Evolutionary conservation across 2,113 vertebrate genomes (phyloP).

Genomic region (Xiphophorus couchianus): DNA sequence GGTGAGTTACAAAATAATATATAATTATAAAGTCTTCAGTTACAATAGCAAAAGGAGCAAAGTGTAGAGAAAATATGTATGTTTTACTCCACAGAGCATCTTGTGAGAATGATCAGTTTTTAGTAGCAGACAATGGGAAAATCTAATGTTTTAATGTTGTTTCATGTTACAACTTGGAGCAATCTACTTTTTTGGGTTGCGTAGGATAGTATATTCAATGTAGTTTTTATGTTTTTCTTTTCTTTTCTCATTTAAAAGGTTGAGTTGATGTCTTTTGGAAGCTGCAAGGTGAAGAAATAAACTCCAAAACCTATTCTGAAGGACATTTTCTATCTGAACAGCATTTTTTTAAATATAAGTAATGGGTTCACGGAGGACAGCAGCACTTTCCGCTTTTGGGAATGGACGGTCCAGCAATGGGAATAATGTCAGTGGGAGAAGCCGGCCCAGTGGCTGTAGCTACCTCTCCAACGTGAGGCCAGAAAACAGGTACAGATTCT

Average conservation of each 20-base stretch:
- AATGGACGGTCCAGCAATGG: conserved; percentile 71
- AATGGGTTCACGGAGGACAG: conserved; percentile 86
- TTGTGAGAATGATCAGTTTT: background rate
- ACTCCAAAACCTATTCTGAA: conserved; percentile 2
- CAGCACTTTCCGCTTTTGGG: conserved; percentile 63
- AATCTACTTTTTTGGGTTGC: background rate
- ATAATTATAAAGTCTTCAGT: background rate
- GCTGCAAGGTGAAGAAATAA: background rate
- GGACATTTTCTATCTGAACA: conserved; percentile 5
- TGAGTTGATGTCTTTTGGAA: background rate
- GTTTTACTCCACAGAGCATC: conserved; percentile 9
- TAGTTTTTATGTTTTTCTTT: background rate
- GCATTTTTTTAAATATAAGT: conserved; percentile 1
- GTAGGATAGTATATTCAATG: background rate
- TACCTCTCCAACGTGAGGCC: conserved; percentile 88
- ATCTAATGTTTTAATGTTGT: background rate
- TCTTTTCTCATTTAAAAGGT: conserved; percentile 20
- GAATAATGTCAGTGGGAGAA: conserved; percentile 59
- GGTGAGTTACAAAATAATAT: conserved; percentile 64
- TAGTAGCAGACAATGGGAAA: background rate
- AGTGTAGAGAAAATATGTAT: background rate
- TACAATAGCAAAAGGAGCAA: background rate
- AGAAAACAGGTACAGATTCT: conserved; percentile 84
- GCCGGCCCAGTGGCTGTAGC: conserved; percentile 79
- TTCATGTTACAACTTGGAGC: background rate